These are phyloP conservation scores for Hylaea fasciaria DNA, from an alignment of 2,888 invertebrate species.

Conservation along the genomic window DNA sequence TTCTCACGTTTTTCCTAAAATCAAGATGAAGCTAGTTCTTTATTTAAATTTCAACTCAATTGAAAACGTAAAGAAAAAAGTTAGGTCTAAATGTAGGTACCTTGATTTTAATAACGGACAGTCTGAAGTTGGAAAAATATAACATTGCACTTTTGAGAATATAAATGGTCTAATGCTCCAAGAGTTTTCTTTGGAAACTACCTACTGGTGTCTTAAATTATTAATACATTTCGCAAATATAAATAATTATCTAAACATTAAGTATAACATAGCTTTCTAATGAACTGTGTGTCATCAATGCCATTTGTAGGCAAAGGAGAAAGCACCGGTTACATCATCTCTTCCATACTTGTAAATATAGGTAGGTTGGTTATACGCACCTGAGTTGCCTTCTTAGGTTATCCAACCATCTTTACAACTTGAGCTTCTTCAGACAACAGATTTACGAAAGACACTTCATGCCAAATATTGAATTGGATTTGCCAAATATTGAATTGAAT, in stretches of 20 bases:
- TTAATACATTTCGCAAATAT: neutral
- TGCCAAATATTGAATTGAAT: too few species aligned
- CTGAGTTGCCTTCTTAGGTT: neutral
- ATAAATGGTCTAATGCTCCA: too few species aligned
- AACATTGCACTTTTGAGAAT: too few species aligned
- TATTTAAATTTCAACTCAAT: too few species aligned
- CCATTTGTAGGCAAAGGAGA: conserved; percentile 53
- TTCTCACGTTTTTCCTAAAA: conserved; percentile 16
- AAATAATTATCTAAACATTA: conserved; percentile 7
- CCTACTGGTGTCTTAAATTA: too few species aligned
- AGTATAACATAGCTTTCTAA: conserved; percentile 52
- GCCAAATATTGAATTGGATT: too few species aligned
- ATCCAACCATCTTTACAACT: conserved; percentile 4
- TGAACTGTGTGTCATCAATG: conserved; percentile 55
- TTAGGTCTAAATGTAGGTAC: too few species aligned
- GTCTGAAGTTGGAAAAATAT: too few species aligned
- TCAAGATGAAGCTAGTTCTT: neutral
- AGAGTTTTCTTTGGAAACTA: too few species aligned
- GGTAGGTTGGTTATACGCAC: conserved; percentile 5
- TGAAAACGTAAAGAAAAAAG: too few species aligned
- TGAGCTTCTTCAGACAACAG: neutral
- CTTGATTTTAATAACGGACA: too few species aligned
- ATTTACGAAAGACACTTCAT: neutral
- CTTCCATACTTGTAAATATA: conserved; percentile 23
- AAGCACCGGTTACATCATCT: conserved; percentile 54